phyloP scores from a whole-genome alignment of 2,797 vertebrate genomes.

The Natrix natrix region DNA sequence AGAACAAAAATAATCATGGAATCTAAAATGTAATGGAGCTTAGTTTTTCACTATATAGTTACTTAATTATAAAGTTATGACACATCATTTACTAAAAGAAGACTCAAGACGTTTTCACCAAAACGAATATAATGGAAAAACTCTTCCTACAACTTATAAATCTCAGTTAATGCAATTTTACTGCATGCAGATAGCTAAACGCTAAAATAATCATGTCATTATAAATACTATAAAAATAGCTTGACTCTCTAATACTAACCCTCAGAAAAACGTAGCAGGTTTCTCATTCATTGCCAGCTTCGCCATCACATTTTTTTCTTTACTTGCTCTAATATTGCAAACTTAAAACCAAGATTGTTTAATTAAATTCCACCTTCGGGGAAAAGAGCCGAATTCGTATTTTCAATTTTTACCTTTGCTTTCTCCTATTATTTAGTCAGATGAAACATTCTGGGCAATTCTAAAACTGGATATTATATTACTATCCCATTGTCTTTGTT shows the following conservation, averaged over 20 bases:
- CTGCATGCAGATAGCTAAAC: neutral
- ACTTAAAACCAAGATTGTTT: neutral
- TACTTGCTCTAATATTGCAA: neutral
- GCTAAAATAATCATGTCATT: neutral
- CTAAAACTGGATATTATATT: neutral
- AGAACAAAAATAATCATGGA: neutral
- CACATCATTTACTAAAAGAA: neutral
- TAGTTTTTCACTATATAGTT: neutral
- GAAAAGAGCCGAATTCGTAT: neutral
- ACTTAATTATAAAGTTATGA: neutral
- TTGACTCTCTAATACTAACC: neutral
- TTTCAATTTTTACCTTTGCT: neutral
- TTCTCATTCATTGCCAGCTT: neutral
- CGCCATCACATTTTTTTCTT: neutral
- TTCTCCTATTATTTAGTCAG: neutral
- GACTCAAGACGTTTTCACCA: neutral
- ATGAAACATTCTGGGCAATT: neutral
- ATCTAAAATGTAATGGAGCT: neutral
- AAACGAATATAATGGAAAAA: neutral
- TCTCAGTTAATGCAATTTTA: neutral
- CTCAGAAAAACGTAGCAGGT: neutral
- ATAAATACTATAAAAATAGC: neutral
- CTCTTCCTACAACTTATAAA: neutral
- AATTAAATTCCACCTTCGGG: neutral
- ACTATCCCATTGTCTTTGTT: neutral